Evolutionary conservation across 1,140 invertebrate species (phyloP).

Genomic region (Drosophila kurseongensis): DNA sequence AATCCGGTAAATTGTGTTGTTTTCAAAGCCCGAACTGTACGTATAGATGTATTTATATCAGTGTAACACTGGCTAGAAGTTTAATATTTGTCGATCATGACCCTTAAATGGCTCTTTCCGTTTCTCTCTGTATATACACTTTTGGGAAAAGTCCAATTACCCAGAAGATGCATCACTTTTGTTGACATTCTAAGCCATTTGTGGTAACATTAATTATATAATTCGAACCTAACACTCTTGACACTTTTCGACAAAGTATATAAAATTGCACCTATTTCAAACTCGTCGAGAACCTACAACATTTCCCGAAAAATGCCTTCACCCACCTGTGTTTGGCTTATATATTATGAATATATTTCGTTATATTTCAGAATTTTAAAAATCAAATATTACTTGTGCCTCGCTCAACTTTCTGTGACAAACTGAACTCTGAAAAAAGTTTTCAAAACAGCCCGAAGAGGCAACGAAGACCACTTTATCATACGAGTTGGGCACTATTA

Average conservation of each 20-base stretch:
- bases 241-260: constrained; percentile 31
- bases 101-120: constrained; percentile 35
- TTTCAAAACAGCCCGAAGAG: constrained; percentile 54
- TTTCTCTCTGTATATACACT: background rate
- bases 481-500: constrained; percentile 54
- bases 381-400: constrained; percentile 17
- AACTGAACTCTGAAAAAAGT: constrained; percentile 53
- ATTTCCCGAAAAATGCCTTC: constrained; percentile 6
- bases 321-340: constrained; percentile 70
- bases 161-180: constrained; percentile 21
- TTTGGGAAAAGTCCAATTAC: constrained; percentile 4
- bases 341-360: constrained; percentile 46
- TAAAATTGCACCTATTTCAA: background rate
- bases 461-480: constrained; percentile 55
- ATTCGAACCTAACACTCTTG: constrained; percentile 41
- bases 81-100: constrained; percentile 25
- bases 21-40: constrained; percentile 12
- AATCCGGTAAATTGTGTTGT: constrained; percentile 50
- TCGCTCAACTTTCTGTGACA: constrained; percentile 33
- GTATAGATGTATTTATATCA: constrained; percentile 9
- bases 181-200: constrained; percentile 48
- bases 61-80: constrained; percentile 27
- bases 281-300: background rate
- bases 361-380: constrained; percentile 24
- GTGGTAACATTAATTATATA: constrained; percentile 64